Evolutionary conservation across 1,140 invertebrate genomes (phyloP).

Genomic region (Ectropis grisescens): DNA sequence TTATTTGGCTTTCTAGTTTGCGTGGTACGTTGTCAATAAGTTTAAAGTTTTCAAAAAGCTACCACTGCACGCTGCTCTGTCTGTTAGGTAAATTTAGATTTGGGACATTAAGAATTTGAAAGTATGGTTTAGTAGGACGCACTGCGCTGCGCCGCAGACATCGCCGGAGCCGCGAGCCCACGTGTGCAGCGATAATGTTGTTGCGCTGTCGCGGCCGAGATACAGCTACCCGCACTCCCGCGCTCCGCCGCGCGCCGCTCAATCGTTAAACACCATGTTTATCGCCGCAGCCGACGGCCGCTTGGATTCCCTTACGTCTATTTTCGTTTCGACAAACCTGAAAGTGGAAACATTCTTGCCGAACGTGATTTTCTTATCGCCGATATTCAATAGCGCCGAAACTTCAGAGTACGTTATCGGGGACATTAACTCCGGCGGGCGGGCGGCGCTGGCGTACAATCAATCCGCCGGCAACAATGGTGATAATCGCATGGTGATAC

Average conservation of each 20-base stretch:
- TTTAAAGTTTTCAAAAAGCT: too few relatives aligned
- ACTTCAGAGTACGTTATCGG: conserved; percentile 17
- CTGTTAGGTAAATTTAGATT: too few relatives aligned
- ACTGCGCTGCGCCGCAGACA: too few relatives aligned
- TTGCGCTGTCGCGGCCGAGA: conserved; percentile 17
- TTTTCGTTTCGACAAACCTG: too few relatives aligned
- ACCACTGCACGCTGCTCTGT: too few relatives aligned
- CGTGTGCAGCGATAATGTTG: conserved; percentile 19
- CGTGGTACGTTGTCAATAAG: too few relatives aligned
- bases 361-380: conserved; percentile 7
- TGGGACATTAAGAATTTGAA: too few relatives aligned
- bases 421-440: conserved; percentile 13
- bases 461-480: conserved; percentile 10
- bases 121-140: too few relatives aligned
- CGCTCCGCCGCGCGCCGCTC: neutral
- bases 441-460: conserved; percentile 12
- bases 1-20: too few relatives aligned
- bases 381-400: conserved; percentile 6
- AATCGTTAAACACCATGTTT: conserved; percentile 19
- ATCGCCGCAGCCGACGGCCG: conserved; percentile 4
- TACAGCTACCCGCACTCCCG: conserved; percentile 15
- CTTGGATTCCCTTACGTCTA: too few relatives aligned
- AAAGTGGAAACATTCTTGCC: too few relatives aligned
- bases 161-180: too few relatives aligned
- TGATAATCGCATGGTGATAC: conserved; percentile 21